Conservation (phyloP, 2,113 vertebrate species). For the Ceuthmochares aereus region DNA sequence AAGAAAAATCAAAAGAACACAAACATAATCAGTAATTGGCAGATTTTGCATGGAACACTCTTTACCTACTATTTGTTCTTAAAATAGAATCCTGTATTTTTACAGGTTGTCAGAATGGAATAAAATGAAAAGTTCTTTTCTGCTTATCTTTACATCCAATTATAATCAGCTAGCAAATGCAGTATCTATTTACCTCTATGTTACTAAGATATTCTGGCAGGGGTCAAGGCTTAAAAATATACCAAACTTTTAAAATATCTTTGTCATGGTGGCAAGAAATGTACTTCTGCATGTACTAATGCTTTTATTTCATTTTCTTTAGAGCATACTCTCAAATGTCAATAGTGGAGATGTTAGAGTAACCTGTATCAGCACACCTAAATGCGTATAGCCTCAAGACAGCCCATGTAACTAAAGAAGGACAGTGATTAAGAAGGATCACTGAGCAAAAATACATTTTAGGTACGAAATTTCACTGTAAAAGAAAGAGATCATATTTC, state of each 20-base stretch:
- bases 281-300: neutral
- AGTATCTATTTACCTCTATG: neutral
- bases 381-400: neutral
- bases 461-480: neutral
- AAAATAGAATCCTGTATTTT: conserved; percentile 47
- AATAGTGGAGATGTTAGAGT: neutral
- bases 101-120: conserved; percentile 23
- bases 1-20: neutral
- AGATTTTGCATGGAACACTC: conserved; percentile 27
- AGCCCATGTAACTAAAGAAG: neutral
- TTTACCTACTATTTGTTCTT: conserved; percentile 49
- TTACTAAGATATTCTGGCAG: neutral
- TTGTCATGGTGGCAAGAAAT: neutral
- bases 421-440: neutral
- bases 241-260: neutral
- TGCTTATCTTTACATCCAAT: neutral
- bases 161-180: neutral
- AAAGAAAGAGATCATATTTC: neutral
- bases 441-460: neutral
- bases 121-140: neutral
- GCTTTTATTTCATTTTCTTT: neutral
- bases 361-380: neutral
- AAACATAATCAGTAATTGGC: conserved; percentile 41
- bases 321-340: neutral
- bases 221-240: neutral